Percentiles rank a stretch among this genome's conserved stretches.
phyloP scores from a whole-genome alignment of 2,113 vertebrate genomes.

The Strigops habroptila region DNA sequence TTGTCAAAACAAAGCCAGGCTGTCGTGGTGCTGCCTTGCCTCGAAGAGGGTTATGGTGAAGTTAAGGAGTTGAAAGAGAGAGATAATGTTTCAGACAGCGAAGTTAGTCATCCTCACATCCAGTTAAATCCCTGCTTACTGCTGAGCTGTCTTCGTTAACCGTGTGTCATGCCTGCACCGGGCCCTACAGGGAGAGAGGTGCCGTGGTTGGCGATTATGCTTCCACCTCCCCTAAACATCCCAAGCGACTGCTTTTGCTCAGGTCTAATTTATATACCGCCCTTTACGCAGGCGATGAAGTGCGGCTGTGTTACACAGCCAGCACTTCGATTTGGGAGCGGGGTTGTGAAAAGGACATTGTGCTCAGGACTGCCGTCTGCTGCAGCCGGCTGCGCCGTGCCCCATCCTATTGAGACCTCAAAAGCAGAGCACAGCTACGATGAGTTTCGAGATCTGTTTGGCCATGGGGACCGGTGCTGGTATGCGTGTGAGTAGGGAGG shows the following conservation, averaged over 20 bases:
- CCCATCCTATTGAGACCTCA: not conserved
- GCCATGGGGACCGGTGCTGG: not conserved
- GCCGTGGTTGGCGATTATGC: not conserved
- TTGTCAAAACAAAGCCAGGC: slow-evolving; percentile 39
- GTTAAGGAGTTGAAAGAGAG: slow-evolving; percentile 25
- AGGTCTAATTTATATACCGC: not conserved
- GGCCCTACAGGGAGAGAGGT: not conserved
- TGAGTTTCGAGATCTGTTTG: slow-evolving; percentile 29
- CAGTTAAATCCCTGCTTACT: not conserved
- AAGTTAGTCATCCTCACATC: slow-evolving; percentile 31
- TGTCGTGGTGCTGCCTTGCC: not conserved
- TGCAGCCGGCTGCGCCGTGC: not conserved
- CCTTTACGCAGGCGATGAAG: not conserved
- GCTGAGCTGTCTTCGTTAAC: not conserved
- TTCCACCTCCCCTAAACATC: not conserved
- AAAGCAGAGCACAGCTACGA: slow-evolving; percentile 18
- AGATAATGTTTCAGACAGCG: slow-evolving; percentile 20
- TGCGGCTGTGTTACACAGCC: not conserved
- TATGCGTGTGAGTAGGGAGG: slow-evolving; percentile 1
- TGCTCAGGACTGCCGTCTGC: not conserved
- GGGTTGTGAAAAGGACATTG: slow-evolving; percentile 20
- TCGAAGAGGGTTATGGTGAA: not conserved
- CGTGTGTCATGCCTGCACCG: not conserved
- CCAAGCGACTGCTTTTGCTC: not conserved
- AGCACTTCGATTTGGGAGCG: not conserved